Base-by-base conservation (phyloP, 1,140 invertebrate species). In the Glomeris maerens region DNA sequence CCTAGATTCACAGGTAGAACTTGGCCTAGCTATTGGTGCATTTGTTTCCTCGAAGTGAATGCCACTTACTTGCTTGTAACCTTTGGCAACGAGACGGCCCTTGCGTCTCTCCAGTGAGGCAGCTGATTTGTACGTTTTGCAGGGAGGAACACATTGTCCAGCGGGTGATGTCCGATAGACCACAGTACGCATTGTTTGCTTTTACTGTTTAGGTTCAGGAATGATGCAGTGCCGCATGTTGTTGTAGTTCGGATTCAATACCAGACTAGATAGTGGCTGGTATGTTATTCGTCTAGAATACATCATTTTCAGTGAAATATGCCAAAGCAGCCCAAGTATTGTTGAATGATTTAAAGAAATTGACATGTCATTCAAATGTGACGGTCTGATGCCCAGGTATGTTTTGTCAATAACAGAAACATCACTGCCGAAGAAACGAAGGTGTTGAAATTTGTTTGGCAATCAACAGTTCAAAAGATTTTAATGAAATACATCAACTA, bases 11-110 rank as follows among this genome's bases (percentile, higher is more conserved):
- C 62, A 10, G 60, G 56, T 21, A 65, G 0, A 60, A 23, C 60
- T 60, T 25, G 56, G 57, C 36, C 56, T 28, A 1, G 50, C 52
- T 2, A 66, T 55, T 42, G 64, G 66, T 14, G 60, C 62, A 57
- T 55, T 70, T 7, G 64, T 66, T 53, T 71, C 60, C 13, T 54
- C 39, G 45, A 60, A 67, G 42, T 68, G 65, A 4, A 66, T 55
- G 3, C 68, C 67, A 3, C 59, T 22, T 25, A 47, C 52, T 54
- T 69, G 66, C 2, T 27, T 44, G 51, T 57, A 71, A 4, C 67
- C 68, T 59, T n/a, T n/a, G n/a, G n/a, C n/a, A n/a, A n/a, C n/a
- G n/a, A n/a, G n/a, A n/a, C n/a, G n/a, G n/a, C n/a, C 63, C 57
- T 66, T 70, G 14, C 48, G 55, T 29, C 65, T 57, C 50, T 60